phyloP scores from a whole-genome alignment of 2,888 invertebrate genomes.

The Temnothorax ravouxi region DNA sequence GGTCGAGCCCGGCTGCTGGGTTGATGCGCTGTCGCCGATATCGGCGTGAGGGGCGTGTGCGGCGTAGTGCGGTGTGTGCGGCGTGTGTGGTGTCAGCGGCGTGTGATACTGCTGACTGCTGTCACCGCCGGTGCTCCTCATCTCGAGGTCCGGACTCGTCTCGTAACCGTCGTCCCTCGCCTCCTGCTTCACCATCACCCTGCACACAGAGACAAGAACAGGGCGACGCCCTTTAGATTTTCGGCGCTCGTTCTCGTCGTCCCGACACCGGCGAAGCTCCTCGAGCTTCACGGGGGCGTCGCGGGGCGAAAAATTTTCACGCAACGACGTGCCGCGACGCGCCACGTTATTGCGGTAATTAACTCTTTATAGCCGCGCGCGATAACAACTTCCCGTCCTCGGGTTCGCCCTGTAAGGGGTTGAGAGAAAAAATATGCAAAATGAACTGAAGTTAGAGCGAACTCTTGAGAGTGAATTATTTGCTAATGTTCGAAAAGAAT shows the following conservation, averaged over 20 bases:
- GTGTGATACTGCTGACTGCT: constrained; percentile 86
- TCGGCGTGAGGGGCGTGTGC: constrained; percentile 85
- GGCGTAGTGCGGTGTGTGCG: constrained; percentile 86
- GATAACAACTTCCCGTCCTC: constrained; percentile 2
- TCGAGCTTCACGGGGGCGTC: neutral
- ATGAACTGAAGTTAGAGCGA: neutral
- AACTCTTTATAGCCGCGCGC: constrained; percentile 16
- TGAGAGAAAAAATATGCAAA: neutral
- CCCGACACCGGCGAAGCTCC: neutral
- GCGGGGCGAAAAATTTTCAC: constrained; percentile 11
- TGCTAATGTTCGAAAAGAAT: neutral
- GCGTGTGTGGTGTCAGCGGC: constrained; percentile 85
- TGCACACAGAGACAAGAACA: constrained; percentile 66
- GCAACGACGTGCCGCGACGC: neutral
- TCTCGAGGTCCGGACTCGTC: constrained; percentile 91
- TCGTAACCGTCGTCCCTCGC: constrained; percentile 96
- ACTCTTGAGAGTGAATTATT: neutral
- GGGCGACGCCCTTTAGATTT: constrained; percentile 57
- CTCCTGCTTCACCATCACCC: constrained; percentile 88
- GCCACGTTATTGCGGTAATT: constrained; percentile 14
- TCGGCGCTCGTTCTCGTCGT: constrained; percentile 42
- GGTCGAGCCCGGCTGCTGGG: constrained; percentile 85
- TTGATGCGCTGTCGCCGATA: constrained; percentile 85
- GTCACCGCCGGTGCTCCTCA: constrained; percentile 86
- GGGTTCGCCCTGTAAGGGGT: neutral